phyloP scores from a whole-genome alignment of 2,113 vertebrate species.

The Cottus gobio region DNA sequence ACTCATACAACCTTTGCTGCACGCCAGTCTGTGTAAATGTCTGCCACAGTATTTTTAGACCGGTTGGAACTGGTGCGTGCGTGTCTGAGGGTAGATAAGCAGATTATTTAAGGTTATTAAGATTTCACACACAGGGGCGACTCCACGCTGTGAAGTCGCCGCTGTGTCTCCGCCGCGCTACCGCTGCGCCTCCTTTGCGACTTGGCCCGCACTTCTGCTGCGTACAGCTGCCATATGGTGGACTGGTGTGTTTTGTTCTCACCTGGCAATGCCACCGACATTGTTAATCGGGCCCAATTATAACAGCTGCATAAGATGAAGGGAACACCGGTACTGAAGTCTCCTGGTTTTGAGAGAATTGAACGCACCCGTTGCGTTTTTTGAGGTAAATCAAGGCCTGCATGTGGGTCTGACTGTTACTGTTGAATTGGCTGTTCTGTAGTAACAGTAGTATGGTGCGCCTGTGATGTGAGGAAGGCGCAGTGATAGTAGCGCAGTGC shows the following conservation, averaged over 20 bases:
- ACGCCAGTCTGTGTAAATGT: not conserved
- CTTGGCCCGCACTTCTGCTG: slow-evolving; percentile 52
- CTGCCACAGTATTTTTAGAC: slow-evolving; percentile 20
- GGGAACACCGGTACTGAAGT: not conserved
- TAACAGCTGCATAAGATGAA: slow-evolving; percentile 28
- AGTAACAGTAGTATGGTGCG: not conserved
- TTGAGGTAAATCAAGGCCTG: not conserved
- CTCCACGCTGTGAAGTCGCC: slow-evolving; percentile 32
- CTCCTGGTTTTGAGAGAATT: slow-evolving; percentile 6
- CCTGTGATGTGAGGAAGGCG: not conserved
- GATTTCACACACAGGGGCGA: slow-evolving; percentile 79
- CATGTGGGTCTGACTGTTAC: not conserved
- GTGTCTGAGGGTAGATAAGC: slow-evolving; percentile 74
- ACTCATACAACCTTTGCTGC: slow-evolving; percentile 3
- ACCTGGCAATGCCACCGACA: slow-evolving; percentile 51
- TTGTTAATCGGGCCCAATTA: slow-evolving; percentile 50
- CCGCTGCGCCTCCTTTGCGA: slow-evolving; percentile 54
- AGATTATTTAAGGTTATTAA: slow-evolving; percentile 83
- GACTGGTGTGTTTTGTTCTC: slow-evolving; percentile 56
- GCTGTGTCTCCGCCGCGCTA: slow-evolving; percentile 37
- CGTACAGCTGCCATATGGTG: slow-evolving; percentile 68
- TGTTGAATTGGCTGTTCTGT: slow-evolving; percentile 9
- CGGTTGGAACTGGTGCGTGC: slow-evolving; percentile 18
- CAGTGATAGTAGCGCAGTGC: not conserved
- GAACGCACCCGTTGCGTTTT: slow-evolving; percentile 10